phyloP scores from a whole-genome alignment of 2,113 vertebrate species.

The Panthera leo region DNA sequence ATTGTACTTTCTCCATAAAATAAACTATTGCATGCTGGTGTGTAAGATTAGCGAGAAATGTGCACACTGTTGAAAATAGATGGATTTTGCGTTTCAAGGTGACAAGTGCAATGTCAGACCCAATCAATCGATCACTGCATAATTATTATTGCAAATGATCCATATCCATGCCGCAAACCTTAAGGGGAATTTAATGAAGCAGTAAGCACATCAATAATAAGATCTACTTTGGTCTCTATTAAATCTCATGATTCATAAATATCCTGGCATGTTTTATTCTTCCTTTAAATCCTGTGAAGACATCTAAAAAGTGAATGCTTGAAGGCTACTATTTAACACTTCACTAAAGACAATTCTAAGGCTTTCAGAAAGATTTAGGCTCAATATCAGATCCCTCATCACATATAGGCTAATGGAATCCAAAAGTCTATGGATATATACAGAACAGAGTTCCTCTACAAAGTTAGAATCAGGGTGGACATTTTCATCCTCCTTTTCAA shows the following conservation, averaged over 20 bases:
- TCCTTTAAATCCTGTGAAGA: slow-evolving; percentile 75
- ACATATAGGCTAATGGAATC: not conserved
- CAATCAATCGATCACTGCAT: slow-evolving; percentile 91
- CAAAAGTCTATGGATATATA: rapidly evolving
- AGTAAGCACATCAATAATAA: slow-evolving; percentile 90
- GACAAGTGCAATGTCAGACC: slow-evolving; percentile 90
- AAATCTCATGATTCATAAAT: slow-evolving; percentile 86
- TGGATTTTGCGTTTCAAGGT: slow-evolving; percentile 89
- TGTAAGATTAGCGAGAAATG: slow-evolving; percentile 76
- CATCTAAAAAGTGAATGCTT: slow-evolving; percentile 62
- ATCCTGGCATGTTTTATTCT: slow-evolving; percentile 82
- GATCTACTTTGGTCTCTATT: slow-evolving; percentile 85
- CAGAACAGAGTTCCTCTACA: not conserved
- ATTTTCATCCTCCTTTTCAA: not conserved
- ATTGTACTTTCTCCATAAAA: slow-evolving; percentile 78
- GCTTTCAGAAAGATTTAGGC: not conserved
- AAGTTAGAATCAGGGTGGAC: not conserved
- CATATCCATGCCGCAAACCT: slow-evolving; percentile 88
- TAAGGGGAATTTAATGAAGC: slow-evolving; percentile 91
- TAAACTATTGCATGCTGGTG: slow-evolving; percentile 75
- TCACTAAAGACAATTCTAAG: slow-evolving; percentile 32
- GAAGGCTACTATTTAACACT: slow-evolving; percentile 57
- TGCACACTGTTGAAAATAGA: slow-evolving; percentile 82
- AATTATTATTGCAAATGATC: slow-evolving; percentile 94
- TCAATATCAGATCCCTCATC: not conserved